Conservation (phyloP, 2,797 vertebrate genomes). For the Dendrocincla tyrannina region DNA sequence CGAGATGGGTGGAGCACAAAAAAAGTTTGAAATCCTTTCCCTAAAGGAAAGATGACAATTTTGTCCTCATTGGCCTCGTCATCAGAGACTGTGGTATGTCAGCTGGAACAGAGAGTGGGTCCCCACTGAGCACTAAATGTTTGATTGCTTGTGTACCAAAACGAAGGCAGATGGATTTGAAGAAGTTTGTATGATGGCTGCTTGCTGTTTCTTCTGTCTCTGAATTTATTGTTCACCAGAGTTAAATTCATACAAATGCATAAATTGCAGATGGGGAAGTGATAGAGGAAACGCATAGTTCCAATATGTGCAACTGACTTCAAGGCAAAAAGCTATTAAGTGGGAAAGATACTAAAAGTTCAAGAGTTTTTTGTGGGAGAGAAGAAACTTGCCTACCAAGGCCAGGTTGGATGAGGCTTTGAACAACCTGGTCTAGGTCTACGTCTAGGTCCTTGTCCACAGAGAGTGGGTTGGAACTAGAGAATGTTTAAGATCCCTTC, state of each 20-base stretch:
- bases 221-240: constrained; percentile 23
- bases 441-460: too few species aligned
- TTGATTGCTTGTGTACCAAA: background rate
- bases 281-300: background rate
- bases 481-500: background rate
- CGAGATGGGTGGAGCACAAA: background rate
- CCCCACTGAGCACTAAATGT: background rate
- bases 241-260: background rate
- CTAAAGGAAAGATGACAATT: background rate
- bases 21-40: background rate
- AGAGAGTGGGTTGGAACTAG: rapidly evolving
- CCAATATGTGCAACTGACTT: background rate
- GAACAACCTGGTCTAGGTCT: background rate
- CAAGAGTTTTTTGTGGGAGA: constrained; percentile 9
- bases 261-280: constrained; percentile 11
- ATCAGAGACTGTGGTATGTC: background rate
- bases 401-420: background rate
- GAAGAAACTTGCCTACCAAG: background rate
- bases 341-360: background rate
- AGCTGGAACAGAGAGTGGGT: background rate
- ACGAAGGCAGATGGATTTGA: background rate
- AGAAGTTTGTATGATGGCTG: background rate
- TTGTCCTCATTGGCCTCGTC: background rate
- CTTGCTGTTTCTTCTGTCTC: background rate
- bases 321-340: background rate